phyloP scores from a whole-genome alignment of 2,888 invertebrate genomes.

The Ceraclea dissimilis region DNA sequence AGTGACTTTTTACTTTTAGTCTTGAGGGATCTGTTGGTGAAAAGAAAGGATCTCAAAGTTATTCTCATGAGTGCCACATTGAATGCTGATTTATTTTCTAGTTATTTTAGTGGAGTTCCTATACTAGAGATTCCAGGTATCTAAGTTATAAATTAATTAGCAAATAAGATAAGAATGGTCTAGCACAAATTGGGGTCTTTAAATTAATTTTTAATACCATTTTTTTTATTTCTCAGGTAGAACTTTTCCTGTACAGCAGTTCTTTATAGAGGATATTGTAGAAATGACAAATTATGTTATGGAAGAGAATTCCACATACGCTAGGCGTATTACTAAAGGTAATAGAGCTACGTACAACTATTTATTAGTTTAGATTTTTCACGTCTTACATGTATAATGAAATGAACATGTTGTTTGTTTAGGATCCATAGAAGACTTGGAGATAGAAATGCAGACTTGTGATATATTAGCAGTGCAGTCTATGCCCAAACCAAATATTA shows the following conservation, averaged over 20 bases:
- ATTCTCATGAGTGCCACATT: slow-evolving; percentile 92
- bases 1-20: slow-evolving; percentile 85
- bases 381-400: neutral
- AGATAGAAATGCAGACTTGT: slow-evolving; percentile 57
- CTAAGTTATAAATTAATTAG: too few relatives aligned
- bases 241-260: slow-evolving; percentile 77
- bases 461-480: slow-evolving; percentile 50
- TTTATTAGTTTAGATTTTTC: neutral
- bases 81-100: slow-evolving; percentile 75
- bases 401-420: neutral
- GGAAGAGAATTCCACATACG: slow-evolving; percentile 49
- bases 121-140: slow-evolving; percentile 75
- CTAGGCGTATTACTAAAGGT: slow-evolving; percentile 58
- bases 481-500: slow-evolving; percentile 52
- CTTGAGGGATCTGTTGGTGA: slow-evolving; percentile 64
- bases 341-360: slow-evolving; percentile 19
- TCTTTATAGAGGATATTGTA: slow-evolving; percentile 74
- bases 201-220: too few relatives aligned
- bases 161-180: neutral
- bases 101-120: slow-evolving; percentile 75
- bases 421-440: slow-evolving; percentile 38
- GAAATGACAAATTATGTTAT: slow-evolving; percentile 49
- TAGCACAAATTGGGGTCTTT: too few relatives aligned
- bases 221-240: slow-evolving; percentile 41
- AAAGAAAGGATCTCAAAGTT: slow-evolving; percentile 69